phyloP scores from a whole-genome alignment of 2,797 vertebrate genomes.

The Phalanger gymnotis region DNA sequence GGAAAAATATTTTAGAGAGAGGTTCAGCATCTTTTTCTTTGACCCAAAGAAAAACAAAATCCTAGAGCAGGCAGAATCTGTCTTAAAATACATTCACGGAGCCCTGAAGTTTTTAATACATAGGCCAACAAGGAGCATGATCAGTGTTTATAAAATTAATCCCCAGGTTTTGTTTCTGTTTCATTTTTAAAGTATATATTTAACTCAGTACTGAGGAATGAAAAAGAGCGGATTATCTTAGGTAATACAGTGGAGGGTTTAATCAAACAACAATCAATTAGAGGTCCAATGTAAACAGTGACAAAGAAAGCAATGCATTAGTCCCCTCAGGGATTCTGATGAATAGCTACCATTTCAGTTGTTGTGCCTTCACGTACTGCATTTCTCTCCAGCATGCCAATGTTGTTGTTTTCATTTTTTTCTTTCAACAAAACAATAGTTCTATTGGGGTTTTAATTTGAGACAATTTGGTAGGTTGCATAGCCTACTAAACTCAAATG shows the following conservation, averaged over 20 bases:
- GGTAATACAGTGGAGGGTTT: background rate
- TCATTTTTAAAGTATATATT: background rate
- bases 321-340: fast-evolving
- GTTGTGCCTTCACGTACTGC: fast-evolving
- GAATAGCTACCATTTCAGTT: fast-evolving
- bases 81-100: background rate
- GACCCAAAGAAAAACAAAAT: background rate
- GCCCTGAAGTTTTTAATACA: background rate
- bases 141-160: background rate
- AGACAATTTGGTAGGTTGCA: background rate
- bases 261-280: background rate
- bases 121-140: background rate
- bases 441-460: background rate
- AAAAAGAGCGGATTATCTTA: background rate
- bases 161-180: background rate
- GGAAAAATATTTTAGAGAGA: slow-evolving; percentile 4
- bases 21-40: background rate
- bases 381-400: background rate
- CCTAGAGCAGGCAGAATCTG: background rate
- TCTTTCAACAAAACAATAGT: background rate
- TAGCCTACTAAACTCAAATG: background rate
- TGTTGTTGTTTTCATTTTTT: background rate
- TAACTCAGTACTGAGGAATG: background rate
- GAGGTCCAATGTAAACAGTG: background rate
- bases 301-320: background rate